Conservation (phyloP, 2,113 vertebrate genomes). For the Prionailurus viverrinus region DNA sequence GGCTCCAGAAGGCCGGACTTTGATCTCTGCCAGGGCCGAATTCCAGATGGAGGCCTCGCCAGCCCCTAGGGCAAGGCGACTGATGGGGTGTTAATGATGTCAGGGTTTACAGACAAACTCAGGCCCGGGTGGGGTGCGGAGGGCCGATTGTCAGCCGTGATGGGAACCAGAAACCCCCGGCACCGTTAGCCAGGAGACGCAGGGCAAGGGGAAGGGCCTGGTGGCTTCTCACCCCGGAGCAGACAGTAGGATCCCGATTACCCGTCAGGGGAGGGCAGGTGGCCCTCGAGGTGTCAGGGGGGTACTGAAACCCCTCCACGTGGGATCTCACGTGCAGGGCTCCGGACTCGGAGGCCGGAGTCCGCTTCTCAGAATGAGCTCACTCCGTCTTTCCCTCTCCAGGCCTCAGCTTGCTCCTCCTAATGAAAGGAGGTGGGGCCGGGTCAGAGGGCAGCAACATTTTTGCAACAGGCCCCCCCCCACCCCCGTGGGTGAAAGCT, state of each 20-base stretch:
- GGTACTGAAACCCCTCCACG: no score
- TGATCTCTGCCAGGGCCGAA: slow-evolving; percentile 78
- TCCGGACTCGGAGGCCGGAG: neutral
- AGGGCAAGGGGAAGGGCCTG: neutral
- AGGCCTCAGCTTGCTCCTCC: neutral
- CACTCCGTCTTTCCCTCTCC: fast-evolving
- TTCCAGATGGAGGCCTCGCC: slow-evolving; percentile 78
- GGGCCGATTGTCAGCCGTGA: neutral
- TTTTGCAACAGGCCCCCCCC: neutral
- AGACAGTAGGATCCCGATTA: neutral
- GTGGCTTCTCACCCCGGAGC: neutral
- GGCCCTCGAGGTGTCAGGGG: neutral
- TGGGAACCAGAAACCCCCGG: neutral
- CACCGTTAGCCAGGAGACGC: neutral
- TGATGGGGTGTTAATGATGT: slow-evolving; percentile 82
- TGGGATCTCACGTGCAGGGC: neutral
- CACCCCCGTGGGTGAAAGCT: neutral
- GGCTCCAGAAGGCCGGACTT: slow-evolving; percentile 25
- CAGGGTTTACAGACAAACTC: slow-evolving; percentile 75
- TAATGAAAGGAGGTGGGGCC: neutral
- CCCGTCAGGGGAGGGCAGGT: neutral
- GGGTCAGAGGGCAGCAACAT: neutral
- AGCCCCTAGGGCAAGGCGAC: slow-evolving; percentile 46
- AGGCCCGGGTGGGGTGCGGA: neutral
- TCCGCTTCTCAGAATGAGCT: neutral